These are phyloP conservation scores for Ashinkailepas kermadecensis DNA, from an alignment of 2,888 invertebrate species.

Conservation along the genomic window DNA sequence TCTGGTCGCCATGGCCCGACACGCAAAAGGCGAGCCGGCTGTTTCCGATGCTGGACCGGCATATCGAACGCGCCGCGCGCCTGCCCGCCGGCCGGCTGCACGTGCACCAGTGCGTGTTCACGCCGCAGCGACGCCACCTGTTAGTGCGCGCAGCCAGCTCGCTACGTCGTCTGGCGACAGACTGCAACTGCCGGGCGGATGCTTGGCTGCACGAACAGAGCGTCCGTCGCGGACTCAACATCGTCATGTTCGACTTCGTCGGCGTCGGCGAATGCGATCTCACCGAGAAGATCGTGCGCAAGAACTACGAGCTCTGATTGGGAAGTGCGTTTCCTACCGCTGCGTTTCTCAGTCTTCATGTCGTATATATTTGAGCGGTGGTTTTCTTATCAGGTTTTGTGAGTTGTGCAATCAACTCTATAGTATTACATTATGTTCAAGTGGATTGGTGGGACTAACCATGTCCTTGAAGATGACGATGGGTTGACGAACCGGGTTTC, in stretches of 20 bases:
- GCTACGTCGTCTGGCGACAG: background rate
- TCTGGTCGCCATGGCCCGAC: constrained; percentile 5
- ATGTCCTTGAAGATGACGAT: no score
- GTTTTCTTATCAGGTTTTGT: no score
- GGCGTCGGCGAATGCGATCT: background rate
- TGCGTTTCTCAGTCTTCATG: no score
- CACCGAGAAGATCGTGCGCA: background rate
- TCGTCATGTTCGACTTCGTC: background rate
- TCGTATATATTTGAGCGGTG: no score
- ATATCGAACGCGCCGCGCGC: background rate
- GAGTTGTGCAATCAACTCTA: no score
- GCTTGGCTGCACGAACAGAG: background rate
- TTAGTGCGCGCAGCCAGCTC: background rate
- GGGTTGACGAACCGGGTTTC: no score
- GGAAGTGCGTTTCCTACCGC: no score
- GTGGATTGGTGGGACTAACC: no score
- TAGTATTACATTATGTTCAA: no score
- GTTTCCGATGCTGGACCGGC: constrained; percentile 3
- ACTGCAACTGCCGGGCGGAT: background rate
- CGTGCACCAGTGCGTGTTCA: constrained; percentile 13
- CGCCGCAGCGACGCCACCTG: background rate
- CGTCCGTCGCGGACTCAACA: background rate
- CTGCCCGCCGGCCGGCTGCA: background rate
- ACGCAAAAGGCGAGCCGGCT: background rate
- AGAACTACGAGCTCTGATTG: background rate